A percentile compares a stretch with the other conserved stretches of the same genome.
Evolutionary conservation across 2,888 invertebrate species (phyloP).

Genomic region (Drosophila leonis): DNA sequence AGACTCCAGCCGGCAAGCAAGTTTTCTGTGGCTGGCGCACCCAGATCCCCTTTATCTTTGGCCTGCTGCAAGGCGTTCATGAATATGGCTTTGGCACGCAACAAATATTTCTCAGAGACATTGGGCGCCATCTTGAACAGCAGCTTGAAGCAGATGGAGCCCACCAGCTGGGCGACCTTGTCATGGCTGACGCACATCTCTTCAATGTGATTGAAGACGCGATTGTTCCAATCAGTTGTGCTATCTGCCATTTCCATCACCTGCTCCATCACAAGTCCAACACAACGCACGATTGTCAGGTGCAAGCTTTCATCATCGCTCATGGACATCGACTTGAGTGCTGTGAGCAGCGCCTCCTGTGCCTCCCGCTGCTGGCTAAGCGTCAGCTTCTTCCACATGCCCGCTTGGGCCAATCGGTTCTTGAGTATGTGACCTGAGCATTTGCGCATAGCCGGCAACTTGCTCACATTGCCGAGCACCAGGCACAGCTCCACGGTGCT

Average conservation of each 20-base stretch:
- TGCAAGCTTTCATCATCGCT: neutral
- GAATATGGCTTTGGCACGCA: neutral
- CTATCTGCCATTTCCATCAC: neutral
- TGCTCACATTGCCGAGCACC: neutral
- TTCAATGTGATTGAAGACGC: neutral
- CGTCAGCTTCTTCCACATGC: constrained; percentile 1
- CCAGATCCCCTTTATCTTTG: neutral
- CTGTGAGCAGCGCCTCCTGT: neutral
- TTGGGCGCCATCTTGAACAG: constrained; percentile 1
- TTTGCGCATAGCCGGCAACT: constrained; percentile 8
- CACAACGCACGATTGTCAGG: neutral
- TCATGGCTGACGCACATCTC: neutral
- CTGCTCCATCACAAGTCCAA: neutral
- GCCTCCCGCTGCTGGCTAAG: neutral
- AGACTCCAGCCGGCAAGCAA: neutral
- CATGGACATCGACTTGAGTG: neutral
- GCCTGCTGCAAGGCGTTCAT: neutral
- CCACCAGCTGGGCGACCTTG: neutral
- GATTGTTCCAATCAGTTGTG: neutral
- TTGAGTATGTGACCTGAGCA: constrained; percentile 8
- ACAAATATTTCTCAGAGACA: neutral
- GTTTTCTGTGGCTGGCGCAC: neutral
- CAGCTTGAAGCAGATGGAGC: constrained; percentile 2
- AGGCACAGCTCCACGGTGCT: constrained; percentile 7
- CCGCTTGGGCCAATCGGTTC: neutral